Evolutionary conservation across 2,888 invertebrate genomes (phyloP), one percentile per base, ranked within the genome.

Genomic region (Pemphredon lugubris): DNA sequence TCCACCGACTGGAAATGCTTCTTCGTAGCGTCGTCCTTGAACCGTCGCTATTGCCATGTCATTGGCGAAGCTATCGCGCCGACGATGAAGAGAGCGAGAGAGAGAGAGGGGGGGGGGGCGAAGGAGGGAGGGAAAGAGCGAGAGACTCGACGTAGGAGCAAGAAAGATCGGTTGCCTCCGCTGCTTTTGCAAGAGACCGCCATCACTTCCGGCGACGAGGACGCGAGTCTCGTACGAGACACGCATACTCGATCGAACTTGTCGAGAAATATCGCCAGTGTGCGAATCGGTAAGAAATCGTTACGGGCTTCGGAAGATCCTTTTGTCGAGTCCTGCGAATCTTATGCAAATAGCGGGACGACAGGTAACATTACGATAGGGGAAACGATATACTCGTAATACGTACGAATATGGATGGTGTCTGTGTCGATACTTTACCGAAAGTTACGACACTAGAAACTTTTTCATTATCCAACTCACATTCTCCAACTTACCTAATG

Each of bases 141-240:
- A 37, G 26, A 26, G 26, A 26, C 26, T 7, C n/a, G n/a, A n/a
- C n/a, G n/a, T n/a, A n/a, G 37, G 54, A 53, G 21, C 23, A 20
- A 67, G 59, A 50, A 50, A 37, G 47, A 42, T 30, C 51, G 63
- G 26, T 14, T 2, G 14, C 4, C 69, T 20, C 23, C 30, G 66
- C 11, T 30, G 72, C 82, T 81, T 81, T 81, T 79, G 74, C 79
- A 40, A 55, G 42, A 57, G 66, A 50, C 76, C 71, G 73, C 57
- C 69, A 50, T 60, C 67, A 82, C 79, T 82, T 82, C 83, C 82
- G 79, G 83, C 53, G 81, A 64, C 32, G 69, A 69, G 65, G 69
- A 75, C 77, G 67, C 73, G 47, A 74, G 42, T 40, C 26, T 44
- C 57, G 63, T 39, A 77, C 79, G 48, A 68, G 77, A 59, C 71